Evolutionary conservation across 2,113 vertebrate species (phyloP).

Genomic region (Thinocorus orbignyianus): DNA sequence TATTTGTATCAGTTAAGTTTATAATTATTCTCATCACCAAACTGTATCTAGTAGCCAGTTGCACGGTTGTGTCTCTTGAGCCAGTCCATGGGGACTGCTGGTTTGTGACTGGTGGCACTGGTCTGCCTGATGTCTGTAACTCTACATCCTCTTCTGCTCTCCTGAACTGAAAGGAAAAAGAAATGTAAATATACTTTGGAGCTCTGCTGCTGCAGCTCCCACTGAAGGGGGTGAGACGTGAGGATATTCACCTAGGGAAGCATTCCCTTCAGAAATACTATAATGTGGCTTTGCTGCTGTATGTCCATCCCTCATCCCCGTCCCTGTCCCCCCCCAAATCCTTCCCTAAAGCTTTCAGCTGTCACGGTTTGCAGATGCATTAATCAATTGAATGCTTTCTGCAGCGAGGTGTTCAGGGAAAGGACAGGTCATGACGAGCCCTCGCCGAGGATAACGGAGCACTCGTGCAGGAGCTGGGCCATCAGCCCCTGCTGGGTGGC

Average conservation of each 20-base stretch:
- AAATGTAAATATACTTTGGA: neutral
- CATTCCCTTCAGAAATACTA: neutral
- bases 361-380: conserved; percentile 74
- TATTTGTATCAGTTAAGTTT: neutral
- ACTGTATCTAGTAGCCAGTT: neutral
- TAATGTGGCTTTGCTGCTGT: conserved; percentile 48
- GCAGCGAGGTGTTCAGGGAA: conserved; percentile 60
- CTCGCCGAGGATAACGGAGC: conserved; percentile 68
- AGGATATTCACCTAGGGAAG: neutral
- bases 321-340: conserved; percentile 32
- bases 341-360: conserved; percentile 43
- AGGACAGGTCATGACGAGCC: conserved; percentile 48
- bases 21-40: neutral
- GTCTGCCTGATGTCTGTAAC: neutral
- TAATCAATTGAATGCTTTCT: conserved; percentile 74
- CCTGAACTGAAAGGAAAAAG: neutral
- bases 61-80: neutral
- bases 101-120: neutral
- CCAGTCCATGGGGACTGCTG: neutral
- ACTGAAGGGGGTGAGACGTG: neutral
- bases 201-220: neutral
- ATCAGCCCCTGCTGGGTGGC: conserved; percentile 68
- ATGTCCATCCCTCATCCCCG: too few species aligned
- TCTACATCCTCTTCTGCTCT: neutral
- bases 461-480: conserved; percentile 47